phyloP scores from a whole-genome alignment of 2,888 invertebrate genomes.

The Drosophila paramelanica region DNA sequence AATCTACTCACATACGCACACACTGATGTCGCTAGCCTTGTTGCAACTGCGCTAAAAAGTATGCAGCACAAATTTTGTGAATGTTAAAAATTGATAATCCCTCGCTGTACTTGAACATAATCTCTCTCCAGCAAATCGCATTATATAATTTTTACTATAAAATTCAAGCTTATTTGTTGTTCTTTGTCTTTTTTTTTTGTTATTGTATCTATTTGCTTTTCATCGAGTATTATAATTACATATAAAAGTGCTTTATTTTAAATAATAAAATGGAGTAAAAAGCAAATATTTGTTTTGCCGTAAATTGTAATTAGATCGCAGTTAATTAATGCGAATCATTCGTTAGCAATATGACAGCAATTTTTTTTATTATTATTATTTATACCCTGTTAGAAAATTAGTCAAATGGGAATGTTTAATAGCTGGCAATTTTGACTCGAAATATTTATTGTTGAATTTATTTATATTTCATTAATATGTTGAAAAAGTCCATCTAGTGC shows the following conservation, averaged over 20 bases:
- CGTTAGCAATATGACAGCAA: conserved; percentile 15
- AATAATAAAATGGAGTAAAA: not conserved
- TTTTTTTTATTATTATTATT: not conserved
- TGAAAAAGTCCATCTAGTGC: too few species aligned
- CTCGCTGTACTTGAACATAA: not conserved
- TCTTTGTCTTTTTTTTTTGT: too few species aligned
- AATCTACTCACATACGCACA: not conserved
- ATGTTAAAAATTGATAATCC: not conserved
- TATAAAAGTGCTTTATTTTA: not conserved
- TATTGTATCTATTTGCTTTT: not conserved
- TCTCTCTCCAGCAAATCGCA: too few species aligned
- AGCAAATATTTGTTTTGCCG: conserved; percentile 1
- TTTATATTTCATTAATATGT: too few species aligned
- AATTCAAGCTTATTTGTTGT: too few species aligned
- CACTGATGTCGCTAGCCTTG: not conserved
- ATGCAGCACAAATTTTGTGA: conserved; percentile 4
- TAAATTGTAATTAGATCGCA: conserved; percentile 34
- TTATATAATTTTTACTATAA: too few species aligned
- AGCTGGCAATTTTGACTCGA: too few species aligned
- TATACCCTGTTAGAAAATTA: conserved; percentile 4
- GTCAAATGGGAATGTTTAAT: not conserved
- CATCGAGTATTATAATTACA: too few species aligned
- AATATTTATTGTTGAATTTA: too few species aligned
- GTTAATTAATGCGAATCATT: conserved; percentile 23
- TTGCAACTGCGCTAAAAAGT: conserved; percentile 10